These are phyloP conservation scores for Allobates femoralis DNA, from an alignment of 2,797 vertebrate species.

Conservation along the genomic window DNA sequence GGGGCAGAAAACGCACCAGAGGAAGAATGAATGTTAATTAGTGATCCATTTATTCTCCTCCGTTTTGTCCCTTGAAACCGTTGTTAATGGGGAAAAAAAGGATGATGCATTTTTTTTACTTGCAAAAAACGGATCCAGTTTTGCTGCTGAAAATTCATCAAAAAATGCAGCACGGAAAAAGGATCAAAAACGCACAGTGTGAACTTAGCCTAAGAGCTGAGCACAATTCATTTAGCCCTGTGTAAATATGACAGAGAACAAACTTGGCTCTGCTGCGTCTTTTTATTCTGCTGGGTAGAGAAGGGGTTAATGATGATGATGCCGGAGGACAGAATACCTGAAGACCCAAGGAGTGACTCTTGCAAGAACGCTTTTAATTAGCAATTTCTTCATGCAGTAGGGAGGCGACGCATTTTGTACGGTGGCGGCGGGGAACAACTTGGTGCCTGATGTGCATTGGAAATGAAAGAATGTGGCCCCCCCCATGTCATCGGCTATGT, in stretches of 20 bases:
- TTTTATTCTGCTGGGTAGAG: not conserved
- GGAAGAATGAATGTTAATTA: no score
- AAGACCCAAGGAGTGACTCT: slow-evolving; percentile 38
- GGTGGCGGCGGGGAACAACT: slow-evolving; percentile 18
- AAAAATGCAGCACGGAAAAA: no score
- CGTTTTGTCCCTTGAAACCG: no score
- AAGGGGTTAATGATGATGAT: slow-evolving; percentile 47
- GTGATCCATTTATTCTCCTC: no score
- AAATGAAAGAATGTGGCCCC: slow-evolving; percentile 9
- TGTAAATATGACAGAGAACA: not conserved
- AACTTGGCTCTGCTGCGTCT: not conserved
- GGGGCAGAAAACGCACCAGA: no score
- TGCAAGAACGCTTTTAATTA: slow-evolving; percentile 34
- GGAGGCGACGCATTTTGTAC: slow-evolving; percentile 5
- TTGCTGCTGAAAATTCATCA: no score
- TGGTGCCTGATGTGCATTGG: slow-evolving; percentile 13
- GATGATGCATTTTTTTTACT: no score
- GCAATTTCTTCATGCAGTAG: not conserved
- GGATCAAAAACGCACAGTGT: no score
- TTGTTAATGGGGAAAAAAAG: no score
- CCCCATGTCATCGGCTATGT: slow-evolving; percentile 3
- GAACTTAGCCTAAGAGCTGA: no score
- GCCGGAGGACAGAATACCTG: slow-evolving; percentile 31
- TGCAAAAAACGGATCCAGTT: no score
- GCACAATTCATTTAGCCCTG: no score